Evolutionary conservation across 2,113 vertebrate genomes (phyloP), one percentile per base, ranked within the genome.

Genomic region (Petrocephalus microphthalmus): DNA sequence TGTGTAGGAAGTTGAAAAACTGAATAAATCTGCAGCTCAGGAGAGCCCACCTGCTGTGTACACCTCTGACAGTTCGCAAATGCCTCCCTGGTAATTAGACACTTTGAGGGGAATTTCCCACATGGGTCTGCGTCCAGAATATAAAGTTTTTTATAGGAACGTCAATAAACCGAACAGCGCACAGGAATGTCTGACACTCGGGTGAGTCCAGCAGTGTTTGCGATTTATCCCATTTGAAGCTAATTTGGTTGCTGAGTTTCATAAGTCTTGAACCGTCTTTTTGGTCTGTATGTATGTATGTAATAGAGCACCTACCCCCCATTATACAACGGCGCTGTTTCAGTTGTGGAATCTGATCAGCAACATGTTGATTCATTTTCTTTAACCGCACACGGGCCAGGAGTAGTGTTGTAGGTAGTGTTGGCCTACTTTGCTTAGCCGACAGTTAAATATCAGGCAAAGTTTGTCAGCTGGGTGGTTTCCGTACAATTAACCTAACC

Each of bases 51-150:
- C 49, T 20, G 33, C 20, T 54, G 33, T 22, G 45, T 53, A 19
- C 67, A 57, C 19, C 19, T 54, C 25, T 54, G 25, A 88, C 49
- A 88, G 37, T n/a, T 42, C 37, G 54, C 64, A 33, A 81, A 74
- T 37, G 25, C 71, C 13, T 82, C 13, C 22, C 91, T 54, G 89
- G 33, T 19, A 93, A 89, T 92, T 91, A 91, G 85, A 91, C 6
- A 87, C 86, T 90, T 57, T 86, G 85, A 49, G 89, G 33, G 89
- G 60, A 93, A 92, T 88, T 87, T 90, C 53, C 88, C 89, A 87
- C 88, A 89, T 89, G 90, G 92, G 52, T 87, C 11, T 60, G 20
- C n/a, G 57, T 60, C 57, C 57, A 60, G 8, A 25, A 64, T 29
- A 8, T 67, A n/a, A n/a, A 25, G 57, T 42, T 42, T 42, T 64